These are phyloP conservation scores for Polypterus bichir DNA, from an alignment of 2,113 vertebrate genomes.

Conservation along the genomic window DNA sequence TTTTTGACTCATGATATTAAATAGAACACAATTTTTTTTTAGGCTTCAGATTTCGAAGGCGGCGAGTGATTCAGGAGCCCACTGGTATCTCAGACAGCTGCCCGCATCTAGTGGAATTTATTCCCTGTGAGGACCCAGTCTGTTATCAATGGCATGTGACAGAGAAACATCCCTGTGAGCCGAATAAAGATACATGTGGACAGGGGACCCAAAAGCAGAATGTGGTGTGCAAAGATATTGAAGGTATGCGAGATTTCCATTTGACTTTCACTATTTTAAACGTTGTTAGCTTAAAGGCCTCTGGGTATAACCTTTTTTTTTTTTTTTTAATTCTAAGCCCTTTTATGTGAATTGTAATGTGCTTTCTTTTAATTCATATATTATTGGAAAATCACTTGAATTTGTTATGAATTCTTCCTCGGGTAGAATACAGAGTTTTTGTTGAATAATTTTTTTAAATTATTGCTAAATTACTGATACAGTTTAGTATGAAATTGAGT, in stretches of 20 bases:
- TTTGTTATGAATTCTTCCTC: no score
- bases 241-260: slow-evolving; percentile 46
- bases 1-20: background rate
- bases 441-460: no score
- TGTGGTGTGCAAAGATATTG: slow-evolving; percentile 50
- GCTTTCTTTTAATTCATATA: no score
- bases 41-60: slow-evolving; percentile 74
- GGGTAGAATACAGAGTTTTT: no score
- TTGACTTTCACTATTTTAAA: background rate
- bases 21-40: background rate
- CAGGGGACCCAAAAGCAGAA: slow-evolving; percentile 52
- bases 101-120: slow-evolving; percentile 68
- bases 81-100: slow-evolving; percentile 42
- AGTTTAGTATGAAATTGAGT: no score
- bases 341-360: no score
- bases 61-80: slow-evolving; percentile 54
- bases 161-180: slow-evolving; percentile 48
- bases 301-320: no score
- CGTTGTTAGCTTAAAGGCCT: no score
- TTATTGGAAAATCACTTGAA: no score
- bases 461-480: no score
- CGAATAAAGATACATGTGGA: slow-evolving; percentile 61
- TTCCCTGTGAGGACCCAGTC: slow-evolving; percentile 72
- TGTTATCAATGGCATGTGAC: slow-evolving; percentile 66
- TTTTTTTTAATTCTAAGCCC: no score